A percentile compares a stretch with the other conserved stretches of the same genome.
phyloP scores from a whole-genome alignment of 2,113 vertebrate genomes.

The Xiphorhynchus elegans region DNA sequence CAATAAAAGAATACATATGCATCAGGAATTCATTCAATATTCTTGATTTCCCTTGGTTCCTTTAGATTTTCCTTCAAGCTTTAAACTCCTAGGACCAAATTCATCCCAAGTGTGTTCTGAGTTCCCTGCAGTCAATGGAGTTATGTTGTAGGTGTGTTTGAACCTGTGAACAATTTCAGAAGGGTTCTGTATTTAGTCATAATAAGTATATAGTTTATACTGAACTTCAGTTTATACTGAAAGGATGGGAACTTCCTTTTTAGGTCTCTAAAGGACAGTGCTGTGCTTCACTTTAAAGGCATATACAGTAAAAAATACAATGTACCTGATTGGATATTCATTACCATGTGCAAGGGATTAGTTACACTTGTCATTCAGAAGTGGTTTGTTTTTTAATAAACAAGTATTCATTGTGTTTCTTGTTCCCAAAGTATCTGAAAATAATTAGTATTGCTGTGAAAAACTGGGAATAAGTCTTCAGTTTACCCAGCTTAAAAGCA shows the following conservation, averaged over 20 bases:
- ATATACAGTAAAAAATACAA: not conserved
- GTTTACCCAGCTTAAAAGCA: not conserved
- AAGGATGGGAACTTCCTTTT: not conserved
- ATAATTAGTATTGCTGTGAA: not conserved
- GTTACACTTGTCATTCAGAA: not conserved
- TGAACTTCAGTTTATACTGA: not conserved
- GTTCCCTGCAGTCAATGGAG: not conserved
- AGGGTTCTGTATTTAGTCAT: not conserved
- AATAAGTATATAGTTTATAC: not conserved
- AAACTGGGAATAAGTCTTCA: not conserved
- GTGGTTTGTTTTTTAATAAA: not conserved
- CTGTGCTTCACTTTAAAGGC: not conserved
- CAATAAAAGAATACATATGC: conserved; percentile 46
- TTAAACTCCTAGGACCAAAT: conserved; percentile 36
- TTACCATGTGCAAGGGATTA: not conserved
- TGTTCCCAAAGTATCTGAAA: not conserved
- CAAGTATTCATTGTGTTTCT: not conserved
- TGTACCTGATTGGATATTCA: not conserved
- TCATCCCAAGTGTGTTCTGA: not conserved
- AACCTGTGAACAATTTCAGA: not conserved
- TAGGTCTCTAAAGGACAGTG: not conserved
- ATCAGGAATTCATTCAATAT: conserved; percentile 50
- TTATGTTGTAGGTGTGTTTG: not conserved
- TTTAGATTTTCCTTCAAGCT: conserved; percentile 33
- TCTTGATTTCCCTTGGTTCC: conserved; percentile 68